Evolutionary conservation across 2,797 vertebrate species (phyloP).

Genomic region (Cyclura pinguis): DNA sequence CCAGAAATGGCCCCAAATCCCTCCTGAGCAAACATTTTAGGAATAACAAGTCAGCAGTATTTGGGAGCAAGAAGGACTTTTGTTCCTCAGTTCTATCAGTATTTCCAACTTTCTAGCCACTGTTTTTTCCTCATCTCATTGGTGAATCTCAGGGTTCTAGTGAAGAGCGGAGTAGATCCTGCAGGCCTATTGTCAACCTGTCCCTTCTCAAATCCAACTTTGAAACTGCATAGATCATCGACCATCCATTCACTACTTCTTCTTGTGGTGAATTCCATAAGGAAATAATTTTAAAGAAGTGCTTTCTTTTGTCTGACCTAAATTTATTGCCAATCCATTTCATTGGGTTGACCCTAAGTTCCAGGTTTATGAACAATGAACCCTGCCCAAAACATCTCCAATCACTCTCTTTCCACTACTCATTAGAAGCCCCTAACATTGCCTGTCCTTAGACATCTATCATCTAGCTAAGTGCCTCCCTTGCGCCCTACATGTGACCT

Average conservation of each 20-base stretch:
- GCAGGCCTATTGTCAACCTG: background rate
- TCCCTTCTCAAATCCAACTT: background rate
- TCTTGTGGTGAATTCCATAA: background rate
- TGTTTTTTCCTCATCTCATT: no score
- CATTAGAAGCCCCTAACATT: background rate
- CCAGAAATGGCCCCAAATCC: no score
- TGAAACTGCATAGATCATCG: background rate
- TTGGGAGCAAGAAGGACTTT: no score
- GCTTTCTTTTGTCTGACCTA: background rate
- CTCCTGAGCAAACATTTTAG: background rate
- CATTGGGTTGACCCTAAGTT: background rate
- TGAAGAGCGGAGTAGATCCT: background rate
- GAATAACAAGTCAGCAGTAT: background rate
- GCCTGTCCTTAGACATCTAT: background rate
- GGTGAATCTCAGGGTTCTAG: no score
- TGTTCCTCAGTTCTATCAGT: no score
- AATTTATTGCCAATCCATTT: slow-evolving; percentile 4
- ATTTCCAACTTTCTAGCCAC: no score
- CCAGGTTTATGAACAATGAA: background rate
- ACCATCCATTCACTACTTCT: background rate
- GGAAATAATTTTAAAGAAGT: background rate
- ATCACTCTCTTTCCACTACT: background rate
- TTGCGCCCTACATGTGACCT: background rate
- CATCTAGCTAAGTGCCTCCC: background rate
- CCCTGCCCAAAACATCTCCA: background rate